Base-by-base conservation (phyloP, 1,140 invertebrate species). In the Hermetia illucens region DNA sequence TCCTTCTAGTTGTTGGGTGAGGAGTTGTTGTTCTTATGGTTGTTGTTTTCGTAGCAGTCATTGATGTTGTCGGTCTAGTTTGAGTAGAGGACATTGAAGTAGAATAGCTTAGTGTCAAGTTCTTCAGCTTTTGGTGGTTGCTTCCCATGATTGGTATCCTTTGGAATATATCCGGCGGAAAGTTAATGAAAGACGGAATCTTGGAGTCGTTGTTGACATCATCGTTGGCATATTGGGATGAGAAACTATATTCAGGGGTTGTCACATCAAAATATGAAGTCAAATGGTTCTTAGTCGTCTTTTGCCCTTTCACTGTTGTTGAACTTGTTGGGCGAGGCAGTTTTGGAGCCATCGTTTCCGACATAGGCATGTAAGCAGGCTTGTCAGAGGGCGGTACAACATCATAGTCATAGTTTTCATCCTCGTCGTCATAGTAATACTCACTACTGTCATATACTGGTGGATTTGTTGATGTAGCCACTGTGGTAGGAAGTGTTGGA, bases 341-440 rank as follows among this genome's bases (percentile, higher is more conserved):
- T 2, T 51, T 45, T 5, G 55, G 57, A 32, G 58, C 57, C 57
- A 60, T 58, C 3, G 58, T 62, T 58, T 73, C 70, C 5, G 69
- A 65, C 57, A 67, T 70, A 4, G 70, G 70, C 69, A 71, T 71
- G 43, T 70, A 72, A 37, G 69, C 65, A 4, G 70, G 66, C 52
- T 71, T 58, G 27, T 42, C 66, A 0, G 70, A 68, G 6, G 59
- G 61, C 34, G 69, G 69, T 45, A 45, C 9, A 15, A 53, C 46
- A 24, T 71, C 69, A 39, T 65, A 63, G 50, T 68, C 64, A 44
- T 61, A 64, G 42, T 66, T 54, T 33, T 65, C 63, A 34, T 65
- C 63, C 34, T 68, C 63, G 20, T 71, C 63, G 39, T 68, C 65
- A 37, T 69, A 65, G 47, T 68, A 65, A 39, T 69, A 64, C 43